Evolutionary conservation across 2,797 vertebrate genomes (phyloP).

Genomic region (Darevskia mixta): DNA sequence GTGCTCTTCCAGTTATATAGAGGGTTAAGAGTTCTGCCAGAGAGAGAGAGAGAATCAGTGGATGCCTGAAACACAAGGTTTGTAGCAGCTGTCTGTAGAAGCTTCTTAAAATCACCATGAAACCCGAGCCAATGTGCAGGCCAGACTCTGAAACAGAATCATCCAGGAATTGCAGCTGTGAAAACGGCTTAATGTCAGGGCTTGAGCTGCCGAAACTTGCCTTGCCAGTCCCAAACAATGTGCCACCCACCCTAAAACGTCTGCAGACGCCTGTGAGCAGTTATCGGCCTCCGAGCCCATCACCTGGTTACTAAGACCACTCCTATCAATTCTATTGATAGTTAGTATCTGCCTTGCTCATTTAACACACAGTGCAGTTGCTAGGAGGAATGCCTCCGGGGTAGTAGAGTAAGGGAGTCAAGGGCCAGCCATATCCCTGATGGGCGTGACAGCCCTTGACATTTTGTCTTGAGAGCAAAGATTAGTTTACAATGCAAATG

Average conservation of each 20-base stretch:
- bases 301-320: background rate
- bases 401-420: background rate
- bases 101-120: slow-evolving; percentile 63
- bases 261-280: background rate
- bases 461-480: slow-evolving; percentile 34
- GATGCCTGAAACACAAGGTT: slow-evolving; percentile 39
- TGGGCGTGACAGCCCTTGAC: background rate
- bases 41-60: slow-evolving; percentile 5
- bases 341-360: slow-evolving; percentile 20
- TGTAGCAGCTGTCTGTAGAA: slow-evolving; percentile 68
- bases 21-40: background rate
- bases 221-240: slow-evolving; percentile 21
- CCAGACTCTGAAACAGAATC: slow-evolving; percentile 69
- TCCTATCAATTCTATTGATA: slow-evolving; percentile 17
- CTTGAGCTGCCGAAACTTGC: slow-evolving; percentile 8
- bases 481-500: slow-evolving; percentile 45
- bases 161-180: slow-evolving; percentile 70
- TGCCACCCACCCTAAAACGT: background rate
- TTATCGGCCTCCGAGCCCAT: slow-evolving; percentile 36
- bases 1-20: slow-evolving; percentile 29
- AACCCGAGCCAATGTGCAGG: slow-evolving; percentile 60
- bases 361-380: slow-evolving; percentile 2
- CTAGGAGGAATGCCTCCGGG: background rate
- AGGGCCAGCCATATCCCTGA: background rate
- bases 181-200: slow-evolving; percentile 44